Evolutionary conservation across 2,113 vertebrate genomes (phyloP).

Genomic region (Centropus bengalensis): DNA sequence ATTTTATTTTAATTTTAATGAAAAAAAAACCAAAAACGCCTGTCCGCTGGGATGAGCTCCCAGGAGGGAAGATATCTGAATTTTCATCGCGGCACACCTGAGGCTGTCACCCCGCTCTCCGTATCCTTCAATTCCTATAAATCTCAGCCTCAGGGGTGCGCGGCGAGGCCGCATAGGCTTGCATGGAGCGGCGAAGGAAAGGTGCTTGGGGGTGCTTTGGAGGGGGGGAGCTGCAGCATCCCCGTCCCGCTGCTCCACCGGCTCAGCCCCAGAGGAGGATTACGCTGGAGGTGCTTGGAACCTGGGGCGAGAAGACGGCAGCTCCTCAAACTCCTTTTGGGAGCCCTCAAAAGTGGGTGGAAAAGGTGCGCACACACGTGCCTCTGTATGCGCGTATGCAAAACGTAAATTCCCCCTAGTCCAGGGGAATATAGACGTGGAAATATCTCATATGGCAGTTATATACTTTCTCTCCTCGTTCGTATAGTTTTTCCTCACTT

Average conservation of each 20-base stretch:
- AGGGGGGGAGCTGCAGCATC: neutral
- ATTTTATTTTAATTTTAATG: neutral
- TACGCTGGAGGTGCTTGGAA: neutral
- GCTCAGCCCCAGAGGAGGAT: neutral
- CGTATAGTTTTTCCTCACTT: neutral
- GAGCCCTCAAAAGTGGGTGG: neutral
- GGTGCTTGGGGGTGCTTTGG: neutral
- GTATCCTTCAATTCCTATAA: neutral
- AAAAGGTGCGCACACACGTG: neutral
- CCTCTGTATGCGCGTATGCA: accelerated
- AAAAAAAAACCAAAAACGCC: neutral
- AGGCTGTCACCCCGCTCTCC: neutral
- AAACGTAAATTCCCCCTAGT: neutral
- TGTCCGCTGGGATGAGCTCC: neutral
- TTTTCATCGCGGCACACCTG: slow-evolving; percentile 15
- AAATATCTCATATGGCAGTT: neutral
- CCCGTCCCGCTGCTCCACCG: neutral
- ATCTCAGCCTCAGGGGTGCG: neutral
- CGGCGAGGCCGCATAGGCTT: too few species aligned
- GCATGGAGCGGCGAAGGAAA: too few species aligned
- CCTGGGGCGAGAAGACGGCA: neutral
- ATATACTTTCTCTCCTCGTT: neutral
- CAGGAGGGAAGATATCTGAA: neutral
- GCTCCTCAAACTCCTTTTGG: neutral
- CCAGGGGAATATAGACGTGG: accelerated